Base-by-base conservation (phyloP, 2,113 vertebrate species). In the Neomonachus schauinslandi region DNA sequence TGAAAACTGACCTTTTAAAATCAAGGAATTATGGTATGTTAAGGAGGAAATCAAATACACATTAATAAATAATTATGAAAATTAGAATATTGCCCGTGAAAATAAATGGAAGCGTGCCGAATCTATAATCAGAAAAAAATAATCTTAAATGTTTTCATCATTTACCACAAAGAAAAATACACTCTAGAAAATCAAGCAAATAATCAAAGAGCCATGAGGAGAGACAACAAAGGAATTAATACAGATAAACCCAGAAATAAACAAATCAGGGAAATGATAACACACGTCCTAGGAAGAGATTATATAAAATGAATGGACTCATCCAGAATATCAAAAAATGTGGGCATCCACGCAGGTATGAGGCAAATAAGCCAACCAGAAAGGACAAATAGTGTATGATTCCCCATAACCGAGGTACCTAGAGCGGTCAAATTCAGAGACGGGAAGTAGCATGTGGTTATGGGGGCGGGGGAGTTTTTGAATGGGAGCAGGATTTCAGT, bases 61-160 rank as follows among this genome's bases (percentile, higher is more conserved):
- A n/a, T 88, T 95, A 94, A 72, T 85, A 67, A 91, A 16, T 39
- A 80, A 82, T 89, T 96, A 95, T 94, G 87, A 39, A 93, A 94
- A 95, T 67, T 46, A 94, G 24, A 76, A n/a, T 15, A 18, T 63
- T 88, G 5, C 63, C 13, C 59, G 22, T 31, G n/a, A 71, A 87
- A 96, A 69, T 69, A 51, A 57, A 36, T 26, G 33, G 81, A 61
- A 94, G n/a, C 9, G 1, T n/a, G 59, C 36, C 3, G 3, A 91
- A 46, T 76, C 51, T 42, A 76, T 28, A 93, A 49, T 63, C 12
- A 14, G 57, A 19, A 22, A 57, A 26, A 33, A 49, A 26, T 2
- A 93, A 53, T 36, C 21, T 61, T 19, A 46, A 59, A 46, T 63
- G 63, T 4, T 36, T 51, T 63, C 1, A 31, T 57, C 74, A n/a